Evolutionary conservation across 2,888 invertebrate genomes (phyloP).

Genomic region (Crepidodera aurea): DNA sequence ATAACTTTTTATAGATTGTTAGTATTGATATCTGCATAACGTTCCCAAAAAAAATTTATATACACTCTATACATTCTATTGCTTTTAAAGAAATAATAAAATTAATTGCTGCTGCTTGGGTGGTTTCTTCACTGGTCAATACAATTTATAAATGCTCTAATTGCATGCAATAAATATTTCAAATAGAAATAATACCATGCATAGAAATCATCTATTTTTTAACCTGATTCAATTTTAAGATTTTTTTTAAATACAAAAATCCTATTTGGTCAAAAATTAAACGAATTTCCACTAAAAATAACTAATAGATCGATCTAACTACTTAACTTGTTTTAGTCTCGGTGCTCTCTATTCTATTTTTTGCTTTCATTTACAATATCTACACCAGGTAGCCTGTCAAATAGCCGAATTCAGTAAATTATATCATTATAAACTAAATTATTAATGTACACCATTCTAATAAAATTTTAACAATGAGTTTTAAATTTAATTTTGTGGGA

Average conservation of each 20-base stretch:
- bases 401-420: slow-evolving; percentile 21
- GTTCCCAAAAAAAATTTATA: too few species aligned
- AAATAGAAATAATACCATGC: neutral
- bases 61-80: too few species aligned
- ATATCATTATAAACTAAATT: neutral
- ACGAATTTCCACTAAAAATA: neutral
- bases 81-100: too few species aligned
- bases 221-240: neutral
- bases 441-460: neutral
- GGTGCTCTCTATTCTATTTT: slow-evolving; percentile 24
- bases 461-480: slow-evolving; percentile 1
- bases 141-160: too few species aligned
- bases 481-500: neutral
- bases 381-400: slow-evolving; percentile 16
- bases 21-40: too few species aligned
- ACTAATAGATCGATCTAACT: neutral
- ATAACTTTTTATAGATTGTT: too few species aligned
- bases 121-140: too few species aligned
- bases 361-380: slow-evolving; percentile 18
- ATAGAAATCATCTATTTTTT: neutral
- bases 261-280: neutral
- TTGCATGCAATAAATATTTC: too few species aligned
- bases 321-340: slow-evolving; percentile 17
- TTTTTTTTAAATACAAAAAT: neutral
- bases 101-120: too few species aligned